These are phyloP conservation scores for Paguma larvata DNA, from an alignment of 2,797 vertebrate genomes.

Conservation along the genomic window DNA sequence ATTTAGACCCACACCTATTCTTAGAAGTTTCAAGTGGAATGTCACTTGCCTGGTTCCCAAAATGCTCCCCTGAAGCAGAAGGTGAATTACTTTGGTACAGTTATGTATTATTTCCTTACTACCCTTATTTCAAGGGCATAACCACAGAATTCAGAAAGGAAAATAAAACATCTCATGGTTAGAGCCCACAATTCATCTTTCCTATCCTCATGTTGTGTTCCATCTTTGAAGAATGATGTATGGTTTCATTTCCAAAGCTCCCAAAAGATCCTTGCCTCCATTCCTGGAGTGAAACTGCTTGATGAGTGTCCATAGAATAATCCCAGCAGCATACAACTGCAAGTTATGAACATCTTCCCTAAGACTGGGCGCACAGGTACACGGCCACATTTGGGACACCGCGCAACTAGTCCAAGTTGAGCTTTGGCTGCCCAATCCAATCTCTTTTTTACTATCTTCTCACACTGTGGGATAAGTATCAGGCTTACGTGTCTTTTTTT, in stretches of 20 bases:
- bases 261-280: not conserved
- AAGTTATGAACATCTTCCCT: not conserved
- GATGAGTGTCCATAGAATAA: not conserved
- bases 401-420: not conserved
- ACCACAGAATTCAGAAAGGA: not conserved
- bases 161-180: not conserved
- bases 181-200: not conserved
- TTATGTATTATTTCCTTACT: not conserved
- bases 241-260: not conserved
- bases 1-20: not conserved
- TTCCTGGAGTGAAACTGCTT: not conserved
- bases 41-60: not conserved
- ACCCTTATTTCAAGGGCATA: not conserved
- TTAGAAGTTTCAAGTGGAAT: not conserved
- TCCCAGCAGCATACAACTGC: not conserved
- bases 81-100: not conserved
- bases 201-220: not conserved
- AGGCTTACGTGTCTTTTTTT: not conserved
- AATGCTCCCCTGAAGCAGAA: not conserved
- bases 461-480: not conserved
- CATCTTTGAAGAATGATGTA: not conserved
- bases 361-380: not conserved
- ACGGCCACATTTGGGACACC: not conserved
- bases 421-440: too few species aligned
- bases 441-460: not conserved